Base-by-base conservation (phyloP, 2,113 vertebrate species). In the Pyxicephalus adspersus region DNA sequence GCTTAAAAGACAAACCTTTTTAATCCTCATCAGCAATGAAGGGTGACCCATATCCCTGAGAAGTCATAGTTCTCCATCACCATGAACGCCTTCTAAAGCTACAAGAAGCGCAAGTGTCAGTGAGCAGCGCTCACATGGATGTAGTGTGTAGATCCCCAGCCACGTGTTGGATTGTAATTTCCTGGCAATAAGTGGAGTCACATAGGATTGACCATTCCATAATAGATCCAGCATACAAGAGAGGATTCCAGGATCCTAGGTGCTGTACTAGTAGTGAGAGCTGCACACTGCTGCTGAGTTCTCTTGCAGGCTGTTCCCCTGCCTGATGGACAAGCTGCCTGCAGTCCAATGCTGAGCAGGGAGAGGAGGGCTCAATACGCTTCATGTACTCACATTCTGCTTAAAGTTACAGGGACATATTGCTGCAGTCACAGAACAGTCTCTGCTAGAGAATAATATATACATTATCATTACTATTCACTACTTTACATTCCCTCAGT, bases 381-480 rank as follows among this genome's bases (percentile, higher is more conserved):
- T 64, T 31, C 61, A 73, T 65, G 66, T 18, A 64, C 61, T 82
- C 58, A 50, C 78, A 73, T 63, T 54, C 78, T 64, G 61, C 58
- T 82, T 82, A 82, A 82, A 82, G 80, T 66, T 75, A 66, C 80
- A 82, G 68, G 50, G 70, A 75, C 70, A 74, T 74, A 57, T 64
- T 81, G 79, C 28, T 74, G 79, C 61, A 55, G 52, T 65, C 79
- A 64, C 70, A 22, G 67, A 63, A 34, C 29, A 60, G 67, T 51
- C 66, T 72, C 3, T 5, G 22, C 58, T 15, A 31, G 63, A 26
- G 55, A 77, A 66, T n/a, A 66, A 4, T n/a, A 66, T 54, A 13
- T 8, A 50, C 34, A 4, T 1, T 67, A 67, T 23, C 57, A 23
- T 58, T 73, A 73, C 29, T 63, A n/a, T 63, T 71, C 50, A 64